Conservation (phyloP, 2,113 vertebrate genomes). For the Podiceps cristatus region DNA sequence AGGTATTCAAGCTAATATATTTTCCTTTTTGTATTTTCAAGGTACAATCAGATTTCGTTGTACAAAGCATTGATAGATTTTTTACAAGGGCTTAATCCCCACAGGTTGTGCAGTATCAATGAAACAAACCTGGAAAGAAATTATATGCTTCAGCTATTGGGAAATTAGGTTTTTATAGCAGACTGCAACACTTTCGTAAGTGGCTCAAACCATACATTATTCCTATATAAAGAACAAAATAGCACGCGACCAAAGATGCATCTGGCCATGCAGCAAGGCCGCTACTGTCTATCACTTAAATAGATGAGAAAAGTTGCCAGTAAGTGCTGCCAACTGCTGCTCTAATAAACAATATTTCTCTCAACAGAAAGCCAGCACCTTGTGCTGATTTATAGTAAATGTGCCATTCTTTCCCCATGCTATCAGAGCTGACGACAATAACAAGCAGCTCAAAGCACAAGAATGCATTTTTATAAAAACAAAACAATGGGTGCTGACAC, state of each 20-base stretch:
- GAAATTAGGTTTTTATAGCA: background rate
- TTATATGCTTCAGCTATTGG: background rate
- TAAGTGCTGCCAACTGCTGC: background rate
- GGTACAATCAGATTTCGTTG: background rate
- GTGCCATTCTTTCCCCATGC: background rate
- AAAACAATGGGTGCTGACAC: background rate
- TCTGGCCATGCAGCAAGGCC: background rate
- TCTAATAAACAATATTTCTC: conserved; percentile 39
- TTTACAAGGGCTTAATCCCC: background rate
- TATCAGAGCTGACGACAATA: background rate
- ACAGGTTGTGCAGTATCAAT: background rate
- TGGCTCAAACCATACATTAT: background rate
- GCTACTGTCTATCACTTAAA: conserved; percentile 4
- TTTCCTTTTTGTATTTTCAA: background rate
- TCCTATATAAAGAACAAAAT: background rate
- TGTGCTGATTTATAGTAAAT: background rate
- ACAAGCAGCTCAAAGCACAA: background rate
- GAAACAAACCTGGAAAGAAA: background rate
- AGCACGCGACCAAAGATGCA: background rate
- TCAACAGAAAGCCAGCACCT: background rate
- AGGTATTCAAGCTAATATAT: background rate
- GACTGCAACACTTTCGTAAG: background rate
- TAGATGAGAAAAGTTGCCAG: conserved; percentile 4
- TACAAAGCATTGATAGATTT: background rate
- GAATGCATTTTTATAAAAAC: conserved; percentile 9